phyloP scores from a whole-genome alignment of 2,888 invertebrate species.

The Heliconius cydno region DNA sequence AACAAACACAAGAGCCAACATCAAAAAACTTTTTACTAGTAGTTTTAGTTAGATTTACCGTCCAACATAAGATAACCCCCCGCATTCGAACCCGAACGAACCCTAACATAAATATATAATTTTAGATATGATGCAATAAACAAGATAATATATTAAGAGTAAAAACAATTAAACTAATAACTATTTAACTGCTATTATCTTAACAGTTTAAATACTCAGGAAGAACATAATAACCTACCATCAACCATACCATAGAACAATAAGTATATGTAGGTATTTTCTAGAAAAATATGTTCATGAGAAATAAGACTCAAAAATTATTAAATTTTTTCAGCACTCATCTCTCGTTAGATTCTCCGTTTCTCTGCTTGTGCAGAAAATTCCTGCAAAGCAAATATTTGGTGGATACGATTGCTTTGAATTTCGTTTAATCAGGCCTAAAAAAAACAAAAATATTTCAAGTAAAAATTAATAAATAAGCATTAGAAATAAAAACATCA shows the following conservation, averaged over 20 bases:
- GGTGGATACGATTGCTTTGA: too few relatives aligned
- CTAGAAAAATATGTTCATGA: background rate
- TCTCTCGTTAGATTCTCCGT: background rate
- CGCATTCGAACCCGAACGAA: background rate
- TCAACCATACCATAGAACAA: too few relatives aligned
- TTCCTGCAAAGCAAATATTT: too few relatives aligned
- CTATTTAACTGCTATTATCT: constrained; percentile 2
- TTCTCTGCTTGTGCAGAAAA: too few relatives aligned
- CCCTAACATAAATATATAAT: background rate
- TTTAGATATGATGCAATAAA: background rate
- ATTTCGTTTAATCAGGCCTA: too few relatives aligned
- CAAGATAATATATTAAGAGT: background rate
- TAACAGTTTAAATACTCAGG: background rate
- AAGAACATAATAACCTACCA: constrained; percentile 2
- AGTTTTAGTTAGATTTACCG: background rate
- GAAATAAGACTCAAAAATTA: too few relatives aligned
- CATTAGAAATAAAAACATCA: background rate
- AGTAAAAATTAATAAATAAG: background rate
- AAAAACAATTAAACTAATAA: background rate
- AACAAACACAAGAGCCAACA: background rate
- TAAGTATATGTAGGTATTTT: background rate
- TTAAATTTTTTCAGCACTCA: too few relatives aligned
- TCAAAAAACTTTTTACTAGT: background rate
- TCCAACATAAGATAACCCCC: background rate
- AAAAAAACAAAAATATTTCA: background rate